Percentiles rank a stretch among this genome's conserved stretches.
phyloP scores from a whole-genome alignment of 1,140 invertebrate species.

The Macrobrachium nipponense region DNA sequence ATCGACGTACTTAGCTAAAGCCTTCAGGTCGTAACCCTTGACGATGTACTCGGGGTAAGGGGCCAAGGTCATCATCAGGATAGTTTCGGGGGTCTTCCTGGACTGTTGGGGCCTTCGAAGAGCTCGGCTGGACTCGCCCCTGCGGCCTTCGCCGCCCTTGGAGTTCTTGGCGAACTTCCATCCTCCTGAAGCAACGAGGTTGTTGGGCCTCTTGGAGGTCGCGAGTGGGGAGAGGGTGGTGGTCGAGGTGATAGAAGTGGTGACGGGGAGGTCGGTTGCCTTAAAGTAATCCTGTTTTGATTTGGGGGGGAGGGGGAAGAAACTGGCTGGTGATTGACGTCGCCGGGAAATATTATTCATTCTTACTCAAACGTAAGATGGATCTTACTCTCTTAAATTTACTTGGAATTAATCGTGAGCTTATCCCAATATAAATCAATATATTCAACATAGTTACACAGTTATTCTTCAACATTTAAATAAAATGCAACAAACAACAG shows the following conservation, averaged over 20 bases:
- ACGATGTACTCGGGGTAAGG: conserved; percentile 64
- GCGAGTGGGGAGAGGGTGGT: not conserved
- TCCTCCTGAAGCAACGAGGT: not conserved
- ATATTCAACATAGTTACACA: no score
- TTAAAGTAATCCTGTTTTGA: not conserved
- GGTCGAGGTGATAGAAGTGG: not conserved
- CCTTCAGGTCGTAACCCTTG: conserved; percentile 65
- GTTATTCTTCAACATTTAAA: no score
- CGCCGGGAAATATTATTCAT: not conserved
- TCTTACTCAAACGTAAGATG: no score
- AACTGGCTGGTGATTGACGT: not conserved
- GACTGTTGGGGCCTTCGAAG: not conserved
- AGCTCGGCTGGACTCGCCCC: not conserved
- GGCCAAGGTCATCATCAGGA: conserved; percentile 64
- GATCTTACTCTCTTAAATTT: no score
- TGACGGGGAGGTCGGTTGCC: not conserved
- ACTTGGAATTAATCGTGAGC: no score
- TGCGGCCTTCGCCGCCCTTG: not conserved
- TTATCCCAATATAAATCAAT: no score
- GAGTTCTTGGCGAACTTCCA: conserved; percentile 17
- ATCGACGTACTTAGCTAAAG: conserved; percentile 63
- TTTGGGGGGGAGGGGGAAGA: not conserved
- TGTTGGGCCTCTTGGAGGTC: not conserved
- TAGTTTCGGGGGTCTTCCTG: conserved; percentile 1
- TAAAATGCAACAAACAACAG: no score